phyloP scores from a whole-genome alignment of 1,140 invertebrate species.

The Drosophila tristis region DNA sequence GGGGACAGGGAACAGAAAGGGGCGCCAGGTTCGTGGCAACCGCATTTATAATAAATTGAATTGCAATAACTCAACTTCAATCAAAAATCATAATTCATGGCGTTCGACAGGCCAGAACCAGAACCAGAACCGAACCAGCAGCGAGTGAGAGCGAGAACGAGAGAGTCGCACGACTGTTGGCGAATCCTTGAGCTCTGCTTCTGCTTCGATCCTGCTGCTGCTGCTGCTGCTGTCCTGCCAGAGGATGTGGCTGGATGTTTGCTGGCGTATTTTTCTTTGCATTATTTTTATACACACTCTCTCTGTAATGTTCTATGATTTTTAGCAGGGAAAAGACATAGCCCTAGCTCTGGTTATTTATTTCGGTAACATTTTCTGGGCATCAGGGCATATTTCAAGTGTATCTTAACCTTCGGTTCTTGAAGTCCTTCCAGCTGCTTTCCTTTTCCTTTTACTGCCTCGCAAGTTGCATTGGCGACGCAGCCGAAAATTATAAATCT shows the following conservation, averaged over 20 bases:
- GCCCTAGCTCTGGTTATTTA: too few relatives aligned
- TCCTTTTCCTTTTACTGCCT: conserved; percentile 46
- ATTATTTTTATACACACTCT: not conserved
- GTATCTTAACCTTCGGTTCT: not conserved
- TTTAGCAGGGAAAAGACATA: too few relatives aligned
- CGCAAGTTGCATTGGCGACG: conserved; percentile 55
- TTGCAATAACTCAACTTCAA: conserved; percentile 84
- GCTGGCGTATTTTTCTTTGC: not conserved
- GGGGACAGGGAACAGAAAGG: not conserved
- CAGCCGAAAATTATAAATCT: conserved; percentile 82
- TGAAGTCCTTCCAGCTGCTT: not conserved
- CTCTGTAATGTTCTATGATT: not conserved
- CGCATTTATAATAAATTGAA: conserved; percentile 84
- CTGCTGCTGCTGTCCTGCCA: conserved; percentile 16
- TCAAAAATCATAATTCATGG: conserved; percentile 84
- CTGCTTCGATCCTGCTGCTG: conserved; percentile 11
- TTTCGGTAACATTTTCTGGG: too few relatives aligned
- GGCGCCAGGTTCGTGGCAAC: conserved; percentile 62
- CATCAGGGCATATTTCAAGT: too few relatives aligned
- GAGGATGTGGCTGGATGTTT: conserved; percentile 10
- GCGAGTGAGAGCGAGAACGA: not conserved
- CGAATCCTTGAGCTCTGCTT: conserved; percentile 34
- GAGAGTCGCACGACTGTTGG: conserved; percentile 8
- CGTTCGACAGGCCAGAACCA: conserved; percentile 67
- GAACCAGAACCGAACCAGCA: not conserved